Conservation (phyloP, 2,113 vertebrate species). For the Pachyramphus minor region DNA sequence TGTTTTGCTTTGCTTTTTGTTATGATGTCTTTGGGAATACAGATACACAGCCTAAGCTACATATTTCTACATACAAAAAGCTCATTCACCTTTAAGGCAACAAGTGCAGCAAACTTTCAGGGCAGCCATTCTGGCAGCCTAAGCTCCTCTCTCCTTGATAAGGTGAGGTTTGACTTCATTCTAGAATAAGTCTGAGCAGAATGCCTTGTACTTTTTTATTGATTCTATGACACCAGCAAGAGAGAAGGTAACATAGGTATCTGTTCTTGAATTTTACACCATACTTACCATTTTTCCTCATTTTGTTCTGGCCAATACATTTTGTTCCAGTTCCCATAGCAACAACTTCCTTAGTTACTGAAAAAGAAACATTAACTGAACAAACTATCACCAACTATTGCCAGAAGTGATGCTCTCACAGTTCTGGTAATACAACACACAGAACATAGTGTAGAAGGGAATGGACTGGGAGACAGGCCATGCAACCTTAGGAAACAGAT, state of each 20-base stretch:
- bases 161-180: not conserved
- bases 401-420: not conserved
- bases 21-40: not conserved
- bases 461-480: not conserved
- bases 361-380: not conserved
- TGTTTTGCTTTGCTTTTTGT: not conserved
- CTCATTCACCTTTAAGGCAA: not conserved
- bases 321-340: constrained; percentile 96
- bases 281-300: constrained; percentile 85
- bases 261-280: not conserved
- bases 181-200: not conserved
- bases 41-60: not conserved
- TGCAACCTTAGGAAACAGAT: not conserved
- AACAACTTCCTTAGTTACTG: constrained; percentile 84
- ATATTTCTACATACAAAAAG: not conserved
- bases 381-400: not conserved
- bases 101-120: not conserved
- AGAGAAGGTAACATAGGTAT: not conserved
- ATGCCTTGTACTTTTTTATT: not conserved
- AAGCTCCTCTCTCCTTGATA: not conserved
- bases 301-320: constrained; percentile 85
- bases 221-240: not conserved
- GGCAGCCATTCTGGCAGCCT: not conserved
- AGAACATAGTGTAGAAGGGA: not conserved
- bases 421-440: not conserved